Base-by-base conservation (phyloP, 2,113 vertebrate species). In the Actenoides hombroni region DNA sequence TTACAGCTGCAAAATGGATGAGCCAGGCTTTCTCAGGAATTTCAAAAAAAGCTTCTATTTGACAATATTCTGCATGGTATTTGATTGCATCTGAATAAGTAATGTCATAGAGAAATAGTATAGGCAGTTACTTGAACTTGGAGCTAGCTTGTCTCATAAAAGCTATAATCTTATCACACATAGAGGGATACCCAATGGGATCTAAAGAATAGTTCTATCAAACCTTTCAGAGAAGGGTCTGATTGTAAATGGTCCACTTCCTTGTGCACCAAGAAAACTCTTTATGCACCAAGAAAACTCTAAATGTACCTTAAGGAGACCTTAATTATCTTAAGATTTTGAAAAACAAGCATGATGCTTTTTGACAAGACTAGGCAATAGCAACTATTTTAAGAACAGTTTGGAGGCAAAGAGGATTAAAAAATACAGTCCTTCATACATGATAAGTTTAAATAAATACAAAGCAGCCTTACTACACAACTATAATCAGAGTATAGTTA, bases 51-150 rank as follows among this genome's bases (percentile, higher is more conserved):
- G 13, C 57, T 93, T 86, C 74, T 64, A 42, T 90, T 88, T 96
- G 76, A 69, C 86, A 54, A 69, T 95, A 73, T 93, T 96, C 96
- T 96, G 80, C 49, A 69, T 81, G 48, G 51, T 82, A 82, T 90
- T 94, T 96, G 96, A 96, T 96, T 96, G 61, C 96, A 96, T 97
- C 95, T 94, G 94, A 97, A 95, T 96, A 96, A 94, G 76, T 96
- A 95, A 95, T 92, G 53, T 85, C 14, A 4, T 44, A 81, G 53
- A 75, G 37, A 89, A 94, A 81, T 53, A 67, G 33, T 80, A 90
- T 14, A 90, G 67, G 48, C 90, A 91, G 90, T 48, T 79, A 73
- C 74, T 93, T 92, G 77, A 94, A 93, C 76, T 75, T n/a, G 40
- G 88, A 94, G 57, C 40, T 40, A 73, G 44, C 15, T 94, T 92